phyloP scores from a whole-genome alignment of 2,888 invertebrate species.

The Brassicogethes aeneus region DNA sequence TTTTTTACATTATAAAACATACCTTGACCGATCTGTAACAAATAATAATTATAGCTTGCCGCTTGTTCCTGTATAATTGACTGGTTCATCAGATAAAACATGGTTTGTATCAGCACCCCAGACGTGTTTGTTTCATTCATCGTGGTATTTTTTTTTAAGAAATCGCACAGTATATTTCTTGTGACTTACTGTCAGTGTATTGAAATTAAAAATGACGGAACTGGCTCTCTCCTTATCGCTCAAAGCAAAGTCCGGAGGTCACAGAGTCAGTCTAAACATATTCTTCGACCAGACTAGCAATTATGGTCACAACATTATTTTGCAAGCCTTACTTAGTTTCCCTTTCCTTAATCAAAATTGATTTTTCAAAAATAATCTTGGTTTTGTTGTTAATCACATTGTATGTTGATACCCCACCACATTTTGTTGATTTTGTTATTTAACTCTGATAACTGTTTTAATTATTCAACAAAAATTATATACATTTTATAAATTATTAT shows the following conservation, averaged over 20 bases:
- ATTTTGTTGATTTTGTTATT: too few species aligned
- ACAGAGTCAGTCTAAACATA: conserved; percentile 14
- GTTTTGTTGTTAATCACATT: too few species aligned
- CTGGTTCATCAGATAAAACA: conserved; percentile 34
- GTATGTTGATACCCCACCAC: too few species aligned
- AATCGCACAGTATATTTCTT: conserved; percentile 2
- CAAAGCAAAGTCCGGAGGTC: conserved; percentile 27
- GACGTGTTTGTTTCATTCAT: conserved; percentile 27
- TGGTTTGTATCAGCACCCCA: conserved; percentile 29
- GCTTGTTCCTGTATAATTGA: conserved; percentile 29
- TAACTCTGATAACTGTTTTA: too few species aligned
- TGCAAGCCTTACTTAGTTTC: too few species aligned
- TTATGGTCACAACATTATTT: neutral
- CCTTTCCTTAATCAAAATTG: too few species aligned
- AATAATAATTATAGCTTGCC: conserved; percentile 37
- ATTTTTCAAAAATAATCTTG: too few species aligned
- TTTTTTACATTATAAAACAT: conserved; percentile 11
- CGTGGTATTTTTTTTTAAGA: conserved; percentile 6
- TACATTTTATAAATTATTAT: too few species aligned
- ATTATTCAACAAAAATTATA: too few species aligned
- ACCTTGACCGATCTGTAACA: conserved; percentile 38
- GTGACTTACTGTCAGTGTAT: neutral
- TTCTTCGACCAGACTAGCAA: neutral
- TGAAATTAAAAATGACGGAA: conserved; percentile 16
- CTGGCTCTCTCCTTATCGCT: conserved; percentile 18